Conservation (phyloP, 2,113 vertebrate species). For the Notiomystis cincta region DNA sequence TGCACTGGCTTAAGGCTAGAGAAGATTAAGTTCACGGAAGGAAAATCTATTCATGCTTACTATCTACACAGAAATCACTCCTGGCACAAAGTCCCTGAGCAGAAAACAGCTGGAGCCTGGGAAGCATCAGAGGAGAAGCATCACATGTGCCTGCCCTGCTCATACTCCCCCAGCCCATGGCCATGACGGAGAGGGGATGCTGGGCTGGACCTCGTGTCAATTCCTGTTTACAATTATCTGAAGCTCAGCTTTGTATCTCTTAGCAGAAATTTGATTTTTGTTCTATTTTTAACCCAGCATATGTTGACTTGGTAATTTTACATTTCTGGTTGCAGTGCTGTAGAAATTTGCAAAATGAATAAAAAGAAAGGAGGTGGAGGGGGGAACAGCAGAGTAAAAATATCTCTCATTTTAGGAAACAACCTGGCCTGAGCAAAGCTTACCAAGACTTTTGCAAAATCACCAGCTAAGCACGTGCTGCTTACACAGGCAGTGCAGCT, state of each 20-base stretch:
- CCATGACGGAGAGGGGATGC: neutral
- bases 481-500: no score
- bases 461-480: accelerated
- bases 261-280: neutral
- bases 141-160: neutral
- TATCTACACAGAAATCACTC: neutral
- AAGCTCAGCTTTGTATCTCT: neutral
- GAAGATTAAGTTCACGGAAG: neutral
- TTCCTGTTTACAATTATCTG: neutral
- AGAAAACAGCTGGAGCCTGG: neutral
- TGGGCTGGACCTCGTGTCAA: neutral
- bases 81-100: neutral
- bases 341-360: neutral
- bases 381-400: neutral
- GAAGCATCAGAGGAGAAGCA: neutral
- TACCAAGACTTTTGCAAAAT: neutral
- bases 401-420: neutral
- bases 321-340: neutral
- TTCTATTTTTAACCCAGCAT: neutral
- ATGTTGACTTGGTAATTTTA: neutral
- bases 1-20: neutral
- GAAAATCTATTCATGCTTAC: neutral
- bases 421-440: neutral
- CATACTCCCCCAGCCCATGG: neutral
- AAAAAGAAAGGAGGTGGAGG: neutral